Percentiles rank a stretch among this genome's conserved stretches.
Evolutionary conservation across 1,140 invertebrate species (phyloP).

Genomic region (Micrasema minimum): DNA sequence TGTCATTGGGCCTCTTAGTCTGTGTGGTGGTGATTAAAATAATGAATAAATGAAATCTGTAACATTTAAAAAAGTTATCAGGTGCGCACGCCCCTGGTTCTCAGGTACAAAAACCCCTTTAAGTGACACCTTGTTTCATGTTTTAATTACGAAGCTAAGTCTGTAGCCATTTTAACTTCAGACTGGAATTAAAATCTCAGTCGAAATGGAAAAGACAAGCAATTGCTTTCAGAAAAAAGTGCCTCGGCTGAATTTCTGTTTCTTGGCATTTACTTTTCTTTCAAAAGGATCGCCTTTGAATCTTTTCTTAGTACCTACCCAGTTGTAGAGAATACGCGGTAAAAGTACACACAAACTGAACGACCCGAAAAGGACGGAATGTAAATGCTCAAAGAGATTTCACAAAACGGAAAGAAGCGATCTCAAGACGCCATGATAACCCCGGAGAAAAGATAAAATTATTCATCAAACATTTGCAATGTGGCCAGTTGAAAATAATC

Average conservation of each 20-base stretch:
- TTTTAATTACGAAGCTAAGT: neutral
- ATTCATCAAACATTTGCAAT: no score
- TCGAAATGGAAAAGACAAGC: constrained; percentile 4
- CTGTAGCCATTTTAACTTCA: neutral
- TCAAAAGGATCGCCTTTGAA: neutral
- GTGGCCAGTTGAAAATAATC: no score
- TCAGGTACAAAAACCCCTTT: neutral
- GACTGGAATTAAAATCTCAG: constrained; percentile 5
- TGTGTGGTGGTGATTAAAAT: no score
- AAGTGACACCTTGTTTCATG: neutral
- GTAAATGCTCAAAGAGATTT: neutral
- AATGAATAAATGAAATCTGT: no score
- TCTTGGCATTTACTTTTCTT: neutral
- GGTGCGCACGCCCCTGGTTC: no score
- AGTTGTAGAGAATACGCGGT: neutral
- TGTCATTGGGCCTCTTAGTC: no score
- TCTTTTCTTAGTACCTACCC: neutral
- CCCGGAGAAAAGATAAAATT: no score
- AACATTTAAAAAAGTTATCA: no score
- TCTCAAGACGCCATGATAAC: neutral
- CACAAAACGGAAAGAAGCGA: constrained; percentile 1
- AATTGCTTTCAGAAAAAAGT: constrained; percentile 3
- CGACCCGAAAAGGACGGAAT: neutral
- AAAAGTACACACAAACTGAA: constrained; percentile 1
- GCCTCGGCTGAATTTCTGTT: neutral